These are phyloP conservation scores for Atta cephalotes DNA, from an alignment of 1,140 invertebrate species.

Conservation along the genomic window DNA sequence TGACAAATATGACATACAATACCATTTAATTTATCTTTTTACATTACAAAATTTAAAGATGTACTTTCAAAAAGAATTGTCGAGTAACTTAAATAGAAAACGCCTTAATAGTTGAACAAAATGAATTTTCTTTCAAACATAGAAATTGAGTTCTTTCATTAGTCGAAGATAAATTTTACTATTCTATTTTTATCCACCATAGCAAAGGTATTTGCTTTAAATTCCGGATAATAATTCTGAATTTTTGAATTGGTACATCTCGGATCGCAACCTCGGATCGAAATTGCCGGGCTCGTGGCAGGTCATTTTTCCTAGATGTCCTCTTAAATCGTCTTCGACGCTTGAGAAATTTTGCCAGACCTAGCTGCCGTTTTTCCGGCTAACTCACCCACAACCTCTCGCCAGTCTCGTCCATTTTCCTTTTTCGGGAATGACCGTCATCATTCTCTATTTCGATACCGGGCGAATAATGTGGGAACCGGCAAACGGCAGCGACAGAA, in stretches of 20 bases:
- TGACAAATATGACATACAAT: background rate
- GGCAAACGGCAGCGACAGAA: constrained; percentile 54
- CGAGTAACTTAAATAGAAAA: constrained; percentile 25
- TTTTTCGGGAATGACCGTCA: constrained; percentile 63
- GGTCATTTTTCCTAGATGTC: constrained; percentile 76
- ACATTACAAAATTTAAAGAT: background rate
- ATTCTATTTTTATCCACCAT: background rate
- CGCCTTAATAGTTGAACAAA: background rate
- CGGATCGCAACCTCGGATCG: constrained; percentile 36
- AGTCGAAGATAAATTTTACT: constrained; percentile 5
- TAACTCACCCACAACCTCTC: constrained; percentile 58
- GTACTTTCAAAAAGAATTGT: background rate
- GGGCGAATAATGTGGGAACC: constrained; percentile 52
- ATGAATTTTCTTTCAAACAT: constrained; percentile 3
- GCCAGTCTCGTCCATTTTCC: constrained; percentile 50
- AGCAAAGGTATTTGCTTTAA: background rate
- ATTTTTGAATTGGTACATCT: constrained; percentile 38
- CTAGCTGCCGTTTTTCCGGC: constrained; percentile 58
- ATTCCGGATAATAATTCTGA: constrained; percentile 29
- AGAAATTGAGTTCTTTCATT: constrained; percentile 19
- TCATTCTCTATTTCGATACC: constrained; percentile 61
- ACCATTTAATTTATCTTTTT: background rate
- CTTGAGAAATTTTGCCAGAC: constrained; percentile 75
- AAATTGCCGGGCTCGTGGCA: constrained; percentile 74
- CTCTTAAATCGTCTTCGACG: constrained; percentile 67